These are phyloP conservation scores for Phyllostomus hastatus DNA, from an alignment of 2,113 vertebrate genomes.

Conservation along the genomic window DNA sequence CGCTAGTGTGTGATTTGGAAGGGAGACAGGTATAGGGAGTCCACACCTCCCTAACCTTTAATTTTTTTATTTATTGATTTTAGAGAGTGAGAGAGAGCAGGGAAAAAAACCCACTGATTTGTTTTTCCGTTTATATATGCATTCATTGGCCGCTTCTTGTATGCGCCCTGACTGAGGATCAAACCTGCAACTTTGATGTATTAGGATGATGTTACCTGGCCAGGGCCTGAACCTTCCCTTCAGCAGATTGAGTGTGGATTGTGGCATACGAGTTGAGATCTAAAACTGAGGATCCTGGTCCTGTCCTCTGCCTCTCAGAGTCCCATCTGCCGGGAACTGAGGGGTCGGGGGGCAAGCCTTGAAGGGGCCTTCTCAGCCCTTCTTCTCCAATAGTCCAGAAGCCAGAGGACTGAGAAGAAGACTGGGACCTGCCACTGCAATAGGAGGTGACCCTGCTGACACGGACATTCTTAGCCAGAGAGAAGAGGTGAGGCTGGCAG, in stretches of 20 bases:
- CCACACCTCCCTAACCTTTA: background rate
- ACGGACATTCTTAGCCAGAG: background rate
- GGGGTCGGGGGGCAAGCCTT: background rate
- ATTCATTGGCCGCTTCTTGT: no score
- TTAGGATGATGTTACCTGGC: no score
- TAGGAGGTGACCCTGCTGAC: background rate
- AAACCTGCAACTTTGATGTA: no score
- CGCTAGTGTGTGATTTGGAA: background rate
- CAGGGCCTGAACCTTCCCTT: background rate
- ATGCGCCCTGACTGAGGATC: no score
- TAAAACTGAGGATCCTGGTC: background rate
- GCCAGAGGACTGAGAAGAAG: background rate
- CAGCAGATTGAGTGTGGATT: background rate
- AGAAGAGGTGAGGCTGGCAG: background rate
- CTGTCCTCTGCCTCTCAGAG: background rate
- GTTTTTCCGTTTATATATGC: no score
- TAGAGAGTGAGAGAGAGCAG: no score
- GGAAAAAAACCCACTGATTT: no score
- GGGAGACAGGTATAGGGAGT: background rate
- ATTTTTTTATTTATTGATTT: no score
- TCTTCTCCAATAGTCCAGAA: background rate
- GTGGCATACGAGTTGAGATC: background rate
- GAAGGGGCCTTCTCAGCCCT: background rate
- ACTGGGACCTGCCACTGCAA: background rate
- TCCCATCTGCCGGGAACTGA: background rate